Percentiles rank a stretch among this genome's conserved stretches.
Evolutionary conservation across 2,888 invertebrate genomes (phyloP).

Genomic region (Lasioglossum lativentre): DNA sequence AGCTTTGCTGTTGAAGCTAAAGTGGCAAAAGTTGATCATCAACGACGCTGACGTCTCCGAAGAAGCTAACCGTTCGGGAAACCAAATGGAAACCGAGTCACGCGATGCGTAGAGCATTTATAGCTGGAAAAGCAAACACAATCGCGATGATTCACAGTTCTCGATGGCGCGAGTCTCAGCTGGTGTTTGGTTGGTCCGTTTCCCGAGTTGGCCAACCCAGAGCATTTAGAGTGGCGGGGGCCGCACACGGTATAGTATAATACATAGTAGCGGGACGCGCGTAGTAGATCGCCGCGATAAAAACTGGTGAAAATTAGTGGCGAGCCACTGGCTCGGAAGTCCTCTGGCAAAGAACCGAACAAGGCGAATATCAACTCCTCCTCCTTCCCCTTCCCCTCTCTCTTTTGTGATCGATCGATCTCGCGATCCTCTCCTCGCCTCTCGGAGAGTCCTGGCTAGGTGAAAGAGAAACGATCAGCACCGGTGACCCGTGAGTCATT

Average conservation of each 20-base stretch:
- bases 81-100: neutral
- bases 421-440: neutral
- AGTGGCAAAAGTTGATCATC: neutral
- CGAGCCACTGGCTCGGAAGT: constrained; percentile 12
- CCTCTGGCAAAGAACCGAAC: neutral
- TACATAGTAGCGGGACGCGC: neutral
- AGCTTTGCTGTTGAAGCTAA: no score
- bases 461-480: constrained; percentile 59
- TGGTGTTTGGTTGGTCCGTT: neutral
- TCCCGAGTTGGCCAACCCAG: neutral
- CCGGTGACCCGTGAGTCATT: constrained; percentile 67
- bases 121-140: neutral
- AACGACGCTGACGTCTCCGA: neutral
- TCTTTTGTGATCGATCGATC: neutral
- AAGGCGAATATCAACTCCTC: neutral
- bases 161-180: neutral
- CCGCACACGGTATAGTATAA: neutral
- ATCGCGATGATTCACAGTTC: neutral
- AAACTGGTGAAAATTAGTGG: constrained; percentile 5
- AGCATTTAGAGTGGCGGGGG: neutral
- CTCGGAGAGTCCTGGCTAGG: constrained; percentile 37
- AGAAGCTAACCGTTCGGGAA: neutral
- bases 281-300: neutral
- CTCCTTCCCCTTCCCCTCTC: neutral
- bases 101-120: neutral